Conservation (phyloP, 2,888 invertebrate genomes). For the Lycaena phlaeas region DNA sequence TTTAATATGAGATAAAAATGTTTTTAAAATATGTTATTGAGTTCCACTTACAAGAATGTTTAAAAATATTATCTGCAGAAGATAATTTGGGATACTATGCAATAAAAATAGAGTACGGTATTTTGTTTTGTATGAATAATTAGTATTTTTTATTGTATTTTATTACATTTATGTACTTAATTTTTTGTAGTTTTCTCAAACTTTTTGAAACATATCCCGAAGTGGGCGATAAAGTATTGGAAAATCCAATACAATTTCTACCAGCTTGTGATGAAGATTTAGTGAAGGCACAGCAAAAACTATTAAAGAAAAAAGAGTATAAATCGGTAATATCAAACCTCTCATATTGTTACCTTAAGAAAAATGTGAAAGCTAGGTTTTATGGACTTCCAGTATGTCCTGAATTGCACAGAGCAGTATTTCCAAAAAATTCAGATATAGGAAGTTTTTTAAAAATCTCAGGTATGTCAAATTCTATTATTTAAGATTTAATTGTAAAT, state of each 20-base stretch:
- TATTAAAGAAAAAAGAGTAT: slow-evolving; percentile 55
- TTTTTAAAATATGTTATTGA: slow-evolving; percentile 71
- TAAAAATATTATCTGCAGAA: slow-evolving; percentile 72
- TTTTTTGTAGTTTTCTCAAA: slow-evolving; percentile 76
- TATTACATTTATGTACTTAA: slow-evolving; percentile 4
- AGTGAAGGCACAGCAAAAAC: slow-evolving; percentile 72
- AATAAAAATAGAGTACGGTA: slow-evolving; percentile 79
- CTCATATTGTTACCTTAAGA: slow-evolving; percentile 62
- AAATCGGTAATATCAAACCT: slow-evolving; percentile 37
- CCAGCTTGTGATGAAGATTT: slow-evolving; percentile 76
- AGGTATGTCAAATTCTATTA: no score
- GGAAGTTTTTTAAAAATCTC: slow-evolving; percentile 78
- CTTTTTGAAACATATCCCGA: slow-evolving; percentile 79
- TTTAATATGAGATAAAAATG: slow-evolving; percentile 27
- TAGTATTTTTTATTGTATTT: neutral
- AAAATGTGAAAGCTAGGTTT: slow-evolving; percentile 78
- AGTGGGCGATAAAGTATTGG: slow-evolving; percentile 78
- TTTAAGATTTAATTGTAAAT: no score
- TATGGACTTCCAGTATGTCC: slow-evolving; percentile 79
- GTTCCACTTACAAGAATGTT: slow-evolving; percentile 75
- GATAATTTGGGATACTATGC: slow-evolving; percentile 76
- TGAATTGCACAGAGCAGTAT: slow-evolving; percentile 75
- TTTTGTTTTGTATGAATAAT: no score
- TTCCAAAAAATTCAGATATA: slow-evolving; percentile 54
- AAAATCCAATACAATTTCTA: slow-evolving; percentile 75